Percentiles rank a stretch among this genome's conserved stretches.
phyloP scores from a whole-genome alignment of 2,113 vertebrate genomes.

The Pontoporia blainvillei region DNA sequence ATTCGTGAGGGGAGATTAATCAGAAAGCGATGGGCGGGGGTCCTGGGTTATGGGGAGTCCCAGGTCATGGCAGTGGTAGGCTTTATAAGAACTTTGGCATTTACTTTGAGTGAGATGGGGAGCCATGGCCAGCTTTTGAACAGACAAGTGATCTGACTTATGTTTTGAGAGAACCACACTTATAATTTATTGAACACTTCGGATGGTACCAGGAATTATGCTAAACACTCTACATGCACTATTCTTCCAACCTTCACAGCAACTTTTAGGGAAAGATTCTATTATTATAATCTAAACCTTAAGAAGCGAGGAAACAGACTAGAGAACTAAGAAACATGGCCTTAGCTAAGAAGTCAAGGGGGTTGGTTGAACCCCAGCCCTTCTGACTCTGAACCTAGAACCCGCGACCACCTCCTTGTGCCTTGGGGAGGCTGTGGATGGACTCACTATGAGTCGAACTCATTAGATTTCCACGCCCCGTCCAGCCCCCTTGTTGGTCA shows the following conservation, averaged over 20 bases:
- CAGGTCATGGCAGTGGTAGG: neutral
- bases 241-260: neutral
- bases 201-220: no score
- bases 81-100: neutral
- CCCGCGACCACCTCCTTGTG: rapidly evolving
- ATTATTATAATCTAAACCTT: neutral
- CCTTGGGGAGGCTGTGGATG: no score
- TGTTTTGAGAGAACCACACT: neutral
- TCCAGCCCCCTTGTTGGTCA: rapidly evolving
- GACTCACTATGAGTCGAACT: no score
- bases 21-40: neutral
- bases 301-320: neutral
- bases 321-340: neutral
- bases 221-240: rapidly evolving
- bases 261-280: neutral
- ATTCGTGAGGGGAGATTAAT: rapidly evolving
- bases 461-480: rapidly evolving
- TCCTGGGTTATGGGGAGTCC: neutral
- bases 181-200: neutral
- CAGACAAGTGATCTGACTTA: neutral
- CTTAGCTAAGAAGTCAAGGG: no score
- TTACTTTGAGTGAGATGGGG: neutral
- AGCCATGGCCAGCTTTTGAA: neutral
- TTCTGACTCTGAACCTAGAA: neutral
- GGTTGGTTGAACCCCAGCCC: neutral